A percentile compares a stretch with the other conserved stretches of the same genome.
These are phyloP conservation scores for Penaeus japonicus DNA, from an alignment of 1,140 invertebrate species.

Conservation along the genomic window DNA sequence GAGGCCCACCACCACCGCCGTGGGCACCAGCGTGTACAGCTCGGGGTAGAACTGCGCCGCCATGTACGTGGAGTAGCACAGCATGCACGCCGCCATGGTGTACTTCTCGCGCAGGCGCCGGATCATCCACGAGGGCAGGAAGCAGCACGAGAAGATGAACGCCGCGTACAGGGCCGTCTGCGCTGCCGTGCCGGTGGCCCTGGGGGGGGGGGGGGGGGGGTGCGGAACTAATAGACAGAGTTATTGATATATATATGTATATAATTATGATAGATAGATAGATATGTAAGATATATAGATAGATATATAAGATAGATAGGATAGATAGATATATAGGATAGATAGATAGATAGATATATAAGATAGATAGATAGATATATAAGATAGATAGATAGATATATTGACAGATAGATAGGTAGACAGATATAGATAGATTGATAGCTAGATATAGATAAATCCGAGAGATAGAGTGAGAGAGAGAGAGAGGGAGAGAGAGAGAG, in stretches of 20 bases:
- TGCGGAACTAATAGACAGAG: no score
- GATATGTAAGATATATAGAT: no score
- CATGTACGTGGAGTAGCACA: conserved; percentile 93
- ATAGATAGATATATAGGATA: no score
- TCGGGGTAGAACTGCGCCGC: conserved; percentile 89
- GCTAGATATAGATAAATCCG: no score
- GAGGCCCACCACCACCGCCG: conserved; percentile 85
- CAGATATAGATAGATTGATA: no score
- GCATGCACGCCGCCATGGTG: conserved; percentile 89
- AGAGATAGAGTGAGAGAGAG: no score
- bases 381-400: neutral
- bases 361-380: no score
- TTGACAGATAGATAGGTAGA: no score
- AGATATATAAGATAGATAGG: no score
- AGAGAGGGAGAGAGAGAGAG: neutral
- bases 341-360: no score
- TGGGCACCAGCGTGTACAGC: conserved; percentile 91
- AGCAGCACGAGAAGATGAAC: conserved; percentile 89
- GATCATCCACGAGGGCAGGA: conserved; percentile 89
- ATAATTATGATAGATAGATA: no score
- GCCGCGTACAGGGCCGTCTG: conserved; percentile 87
- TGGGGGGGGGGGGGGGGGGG: conserved; percentile 60
- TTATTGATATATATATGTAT: no score
- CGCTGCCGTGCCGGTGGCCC: conserved; percentile 83
- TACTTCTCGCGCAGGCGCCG: conserved; percentile 92